phyloP scores from a whole-genome alignment of 2,797 vertebrate genomes.

The Macropus fuliginosus region DNA sequence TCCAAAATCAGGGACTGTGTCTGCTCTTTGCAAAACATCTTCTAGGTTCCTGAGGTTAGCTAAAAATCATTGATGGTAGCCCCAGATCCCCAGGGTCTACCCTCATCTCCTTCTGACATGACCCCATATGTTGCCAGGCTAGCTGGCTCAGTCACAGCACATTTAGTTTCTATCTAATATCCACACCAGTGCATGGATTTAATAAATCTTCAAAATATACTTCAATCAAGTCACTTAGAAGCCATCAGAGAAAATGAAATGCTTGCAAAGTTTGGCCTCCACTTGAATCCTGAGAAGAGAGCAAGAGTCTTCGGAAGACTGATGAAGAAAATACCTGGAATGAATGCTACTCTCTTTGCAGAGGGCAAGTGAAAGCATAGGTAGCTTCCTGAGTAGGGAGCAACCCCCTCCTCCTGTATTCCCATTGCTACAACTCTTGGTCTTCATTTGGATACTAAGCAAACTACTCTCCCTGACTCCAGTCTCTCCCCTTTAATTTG shows the following conservation, averaged over 20 bases:
- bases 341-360: background rate
- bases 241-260: constrained; percentile 2
- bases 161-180: background rate
- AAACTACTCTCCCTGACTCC: too few species aligned
- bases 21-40: constrained; percentile 59
- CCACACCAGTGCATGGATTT: background rate
- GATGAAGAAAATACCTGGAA: background rate
- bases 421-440: too few species aligned
- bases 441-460: too few species aligned
- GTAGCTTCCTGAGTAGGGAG: background rate
- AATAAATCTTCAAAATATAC: background rate
- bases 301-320: background rate
- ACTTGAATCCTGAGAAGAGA: constrained; percentile 3
- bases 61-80: constrained; percentile 79
- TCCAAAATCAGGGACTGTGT: constrained; percentile 56
- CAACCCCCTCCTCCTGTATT: too few species aligned
- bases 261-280: background rate
- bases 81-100: constrained; percentile 63
- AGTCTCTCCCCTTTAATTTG: too few species aligned
- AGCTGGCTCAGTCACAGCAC: background rate
- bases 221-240: constrained; percentile 4
- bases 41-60: constrained; percentile 66
- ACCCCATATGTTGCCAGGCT: constrained; percentile 47
- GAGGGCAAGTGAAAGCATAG: background rate
- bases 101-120: constrained; percentile 67